A percentile compares a stretch with the other conserved stretches of the same genome.
phyloP scores from a whole-genome alignment of 2,797 vertebrate genomes.

The Lophotriccus pileatus region DNA sequence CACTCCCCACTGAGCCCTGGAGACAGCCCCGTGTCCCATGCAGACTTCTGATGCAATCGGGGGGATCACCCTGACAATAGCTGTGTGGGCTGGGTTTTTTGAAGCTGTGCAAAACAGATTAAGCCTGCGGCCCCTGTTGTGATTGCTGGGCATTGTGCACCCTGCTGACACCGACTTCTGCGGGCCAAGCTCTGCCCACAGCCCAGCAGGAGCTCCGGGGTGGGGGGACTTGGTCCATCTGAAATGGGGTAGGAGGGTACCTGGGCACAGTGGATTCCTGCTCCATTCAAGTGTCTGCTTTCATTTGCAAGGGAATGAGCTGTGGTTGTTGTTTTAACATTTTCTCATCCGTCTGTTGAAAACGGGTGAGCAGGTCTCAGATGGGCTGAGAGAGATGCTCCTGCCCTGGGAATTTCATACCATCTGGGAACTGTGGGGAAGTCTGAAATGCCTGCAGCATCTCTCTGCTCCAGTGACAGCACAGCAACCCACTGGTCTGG shows the following conservation, averaged over 20 bases:
- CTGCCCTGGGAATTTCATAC: neutral
- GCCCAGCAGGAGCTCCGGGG: neutral
- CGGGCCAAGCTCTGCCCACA: neutral
- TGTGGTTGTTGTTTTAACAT: neutral
- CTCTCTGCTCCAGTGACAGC: neutral
- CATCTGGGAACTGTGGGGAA: neutral
- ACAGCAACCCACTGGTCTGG: neutral
- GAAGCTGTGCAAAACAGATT: neutral
- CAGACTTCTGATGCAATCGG: neutral
- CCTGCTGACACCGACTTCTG: neutral
- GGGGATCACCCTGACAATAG: slow-evolving; percentile 30
- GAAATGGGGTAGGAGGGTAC: neutral
- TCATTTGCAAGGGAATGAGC: neutral
- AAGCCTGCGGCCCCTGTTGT: neutral
- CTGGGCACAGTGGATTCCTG: neutral
- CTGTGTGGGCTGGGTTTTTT: neutral
- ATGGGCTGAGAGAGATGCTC: neutral
- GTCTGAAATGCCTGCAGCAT: neutral
- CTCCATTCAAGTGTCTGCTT: neutral
- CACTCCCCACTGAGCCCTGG: neutral
- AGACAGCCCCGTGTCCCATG: neutral
- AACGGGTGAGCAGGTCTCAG: neutral
- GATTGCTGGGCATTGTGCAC: slow-evolving; percentile 10
- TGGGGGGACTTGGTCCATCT: neutral
- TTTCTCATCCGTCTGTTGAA: neutral